Percentiles rank a stretch among this genome's conserved stretches.
These are phyloP conservation scores for Lasaia peninsularis DNA, from an alignment of 1,140 invertebrate genomes.

Conservation along the genomic window DNA sequence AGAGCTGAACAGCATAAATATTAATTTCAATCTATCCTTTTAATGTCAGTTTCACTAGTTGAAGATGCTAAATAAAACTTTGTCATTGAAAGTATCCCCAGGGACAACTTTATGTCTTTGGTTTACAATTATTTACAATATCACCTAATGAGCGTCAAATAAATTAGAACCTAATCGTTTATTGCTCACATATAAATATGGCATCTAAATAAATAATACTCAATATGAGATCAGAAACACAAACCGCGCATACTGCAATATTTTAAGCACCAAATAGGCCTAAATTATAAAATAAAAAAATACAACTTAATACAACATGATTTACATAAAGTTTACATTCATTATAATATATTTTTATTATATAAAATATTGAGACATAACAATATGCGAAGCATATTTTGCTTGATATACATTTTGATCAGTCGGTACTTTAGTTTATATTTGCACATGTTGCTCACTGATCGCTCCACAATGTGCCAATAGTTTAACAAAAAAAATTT, in stretches of 20 bases:
- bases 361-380: slow-evolving; percentile 75
- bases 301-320: slow-evolving; percentile 32
- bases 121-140: slow-evolving; percentile 69
- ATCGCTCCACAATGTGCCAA: slow-evolving; percentile 27
- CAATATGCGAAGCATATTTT: slow-evolving; percentile 61
- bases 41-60: background rate
- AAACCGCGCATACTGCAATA: slow-evolving; percentile 48
- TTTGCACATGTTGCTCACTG: slow-evolving; percentile 61
- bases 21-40: background rate
- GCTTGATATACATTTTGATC: slow-evolving; percentile 49
- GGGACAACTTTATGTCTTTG: slow-evolving; percentile 62
- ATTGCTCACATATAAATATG: slow-evolving; percentile 59
- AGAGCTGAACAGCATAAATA: background rate
- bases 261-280: slow-evolving; percentile 57
- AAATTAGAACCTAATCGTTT: slow-evolving; percentile 52
- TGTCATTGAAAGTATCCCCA: slow-evolving; percentile 44
- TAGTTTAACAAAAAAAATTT: background rate
- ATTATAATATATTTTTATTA: slow-evolving; percentile 51
- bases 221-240: slow-evolving; percentile 72
- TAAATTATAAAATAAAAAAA: slow-evolving; percentile 38
- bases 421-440: slow-evolving; percentile 60
- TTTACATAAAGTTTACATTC: slow-evolving; percentile 41
- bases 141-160: slow-evolving; percentile 45
- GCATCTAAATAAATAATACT: slow-evolving; percentile 75
- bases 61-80: slow-evolving; percentile 4